Percentiles rank a stretch among this genome's conserved stretches.
These are phyloP conservation scores for Parotia lawesii DNA, from an alignment of 2,113 vertebrate species.

Conservation along the genomic window DNA sequence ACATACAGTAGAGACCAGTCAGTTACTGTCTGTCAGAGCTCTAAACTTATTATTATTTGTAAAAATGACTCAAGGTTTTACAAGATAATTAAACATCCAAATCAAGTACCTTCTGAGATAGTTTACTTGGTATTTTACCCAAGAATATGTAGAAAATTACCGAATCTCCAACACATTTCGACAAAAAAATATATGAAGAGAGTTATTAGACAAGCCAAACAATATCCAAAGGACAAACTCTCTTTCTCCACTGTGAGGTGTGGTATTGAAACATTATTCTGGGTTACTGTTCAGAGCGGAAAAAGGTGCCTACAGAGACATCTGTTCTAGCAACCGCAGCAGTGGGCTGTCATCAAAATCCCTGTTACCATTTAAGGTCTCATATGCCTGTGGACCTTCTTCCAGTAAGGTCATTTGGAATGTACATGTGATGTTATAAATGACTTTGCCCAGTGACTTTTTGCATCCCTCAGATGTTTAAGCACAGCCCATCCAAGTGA, in stretches of 20 bases:
- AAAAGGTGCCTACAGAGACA: neutral
- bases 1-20: neutral
- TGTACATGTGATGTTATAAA: neutral
- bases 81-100: neutral
- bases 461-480: no score
- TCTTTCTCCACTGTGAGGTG: neutral
- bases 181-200: neutral
- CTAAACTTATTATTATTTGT: neutral
- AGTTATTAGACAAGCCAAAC: neutral
- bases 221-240: neutral
- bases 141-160: neutral
- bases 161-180: neutral
- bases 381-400: neutral
- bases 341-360: neutral
- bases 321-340: neutral
- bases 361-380: neutral
- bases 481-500: no score
- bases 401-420: neutral
- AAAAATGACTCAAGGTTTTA: neutral
- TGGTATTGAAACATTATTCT: neutral
- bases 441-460: no score
- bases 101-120: neutral
- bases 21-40: neutral
- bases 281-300: neutral
- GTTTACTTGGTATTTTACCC: neutral